Evolutionary conservation across 2,888 invertebrate genomes (phyloP).

Genomic region (Schizaphis graminum): DNA sequence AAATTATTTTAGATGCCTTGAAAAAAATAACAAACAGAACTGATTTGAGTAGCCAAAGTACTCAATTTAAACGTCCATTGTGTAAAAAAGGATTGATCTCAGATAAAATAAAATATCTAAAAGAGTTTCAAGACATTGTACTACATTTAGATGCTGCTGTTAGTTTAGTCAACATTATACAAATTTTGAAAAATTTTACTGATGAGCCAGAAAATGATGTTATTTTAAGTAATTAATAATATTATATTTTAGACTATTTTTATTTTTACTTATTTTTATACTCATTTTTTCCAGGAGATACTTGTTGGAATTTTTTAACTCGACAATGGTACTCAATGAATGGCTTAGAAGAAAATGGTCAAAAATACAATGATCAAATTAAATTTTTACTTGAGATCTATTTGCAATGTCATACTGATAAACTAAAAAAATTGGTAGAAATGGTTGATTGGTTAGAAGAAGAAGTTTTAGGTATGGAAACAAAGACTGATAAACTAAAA

Average conservation of each 20-base stretch:
- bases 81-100: constrained; percentile 62
- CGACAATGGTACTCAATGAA: constrained; percentile 80
- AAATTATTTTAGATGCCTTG: constrained; percentile 48
- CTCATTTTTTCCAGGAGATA: constrained; percentile 70
- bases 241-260: neutral
- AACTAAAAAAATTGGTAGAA: constrained; percentile 68
- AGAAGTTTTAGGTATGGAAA: constrained; percentile 71
- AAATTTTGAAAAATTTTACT: constrained; percentile 73
- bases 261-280: neutral
- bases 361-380: constrained; percentile 77
- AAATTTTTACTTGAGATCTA: constrained; percentile 78
- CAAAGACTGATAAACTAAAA: constrained; percentile 69
- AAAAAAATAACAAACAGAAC: constrained; percentile 51
- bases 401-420: constrained; percentile 74
- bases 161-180: constrained; percentile 74
- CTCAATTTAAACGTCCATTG: constrained; percentile 42
- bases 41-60: constrained; percentile 51
- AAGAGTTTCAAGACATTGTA: constrained; percentile 74
- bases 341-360: constrained; percentile 78
- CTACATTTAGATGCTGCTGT: constrained; percentile 75
- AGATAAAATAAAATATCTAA: constrained; percentile 71
- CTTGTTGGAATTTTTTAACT: constrained; percentile 75
- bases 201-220: constrained; percentile 69
- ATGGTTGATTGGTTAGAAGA: constrained; percentile 71
- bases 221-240: constrained; percentile 59